Percentiles rank a stretch among this genome's conserved stretches.
Evolutionary conservation across 2,797 vertebrate genomes (phyloP).

Genomic region (Anabacerthia variegaticeps): DNA sequence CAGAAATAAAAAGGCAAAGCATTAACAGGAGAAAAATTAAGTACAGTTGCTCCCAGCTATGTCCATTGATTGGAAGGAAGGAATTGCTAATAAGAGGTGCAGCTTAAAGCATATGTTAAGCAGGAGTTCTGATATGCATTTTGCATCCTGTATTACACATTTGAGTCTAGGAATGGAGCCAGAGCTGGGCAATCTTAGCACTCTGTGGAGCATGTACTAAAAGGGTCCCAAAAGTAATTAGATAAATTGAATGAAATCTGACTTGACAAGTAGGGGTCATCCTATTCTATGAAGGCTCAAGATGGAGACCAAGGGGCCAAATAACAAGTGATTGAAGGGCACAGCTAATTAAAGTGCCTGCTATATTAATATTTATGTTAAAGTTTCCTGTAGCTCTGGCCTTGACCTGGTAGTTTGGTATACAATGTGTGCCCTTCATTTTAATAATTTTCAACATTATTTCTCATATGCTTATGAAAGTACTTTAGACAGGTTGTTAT

Average conservation of each 20-base stretch:
- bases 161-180: background rate
- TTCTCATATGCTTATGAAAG: slow-evolving; percentile 2
- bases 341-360: slow-evolving; percentile 67
- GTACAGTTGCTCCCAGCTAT: background rate
- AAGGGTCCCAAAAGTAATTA: slow-evolving; percentile 56
- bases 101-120: background rate
- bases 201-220: slow-evolving; percentile 10
- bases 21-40: slow-evolving; percentile 19
- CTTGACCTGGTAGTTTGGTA: slow-evolving; percentile 51
- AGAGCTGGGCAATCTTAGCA: background rate
- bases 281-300: slow-evolving; percentile 50
- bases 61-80: background rate
- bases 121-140: slow-evolving; percentile 8
- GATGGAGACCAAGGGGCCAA: slow-evolving; percentile 56
- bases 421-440: slow-evolving; percentile 55
- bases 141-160: background rate
- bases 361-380: slow-evolving; percentile 67
- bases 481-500: slow-evolving; percentile 4
- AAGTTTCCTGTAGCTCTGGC: slow-evolving; percentile 51
- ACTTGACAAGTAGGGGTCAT: slow-evolving; percentile 62
- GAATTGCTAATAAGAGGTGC: background rate
- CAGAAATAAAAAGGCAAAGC: slow-evolving; percentile 2
- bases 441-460: slow-evolving; percentile 51
- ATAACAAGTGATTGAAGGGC: slow-evolving; percentile 53
- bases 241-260: slow-evolving; percentile 60